Base-by-base conservation (phyloP, 2,113 vertebrate species). In the Mugil cephalus region DNA sequence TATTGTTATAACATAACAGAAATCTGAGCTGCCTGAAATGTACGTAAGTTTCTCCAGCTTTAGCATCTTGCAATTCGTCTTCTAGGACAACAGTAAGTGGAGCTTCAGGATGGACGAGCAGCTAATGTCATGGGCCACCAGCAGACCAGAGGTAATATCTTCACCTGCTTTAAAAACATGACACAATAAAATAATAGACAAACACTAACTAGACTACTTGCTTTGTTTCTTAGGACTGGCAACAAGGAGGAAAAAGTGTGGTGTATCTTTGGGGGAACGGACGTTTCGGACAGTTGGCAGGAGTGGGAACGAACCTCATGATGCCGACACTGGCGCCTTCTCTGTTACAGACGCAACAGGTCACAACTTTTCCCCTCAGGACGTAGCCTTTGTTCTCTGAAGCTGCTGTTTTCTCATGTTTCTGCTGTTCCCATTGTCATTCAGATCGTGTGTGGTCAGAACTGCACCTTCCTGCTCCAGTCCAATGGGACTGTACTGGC, bases 101-200 rank as follows among this genome's bases (percentile, higher is more conserved):
- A 95, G 89, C 75, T 94, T 92, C 79, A 91, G 91, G 79, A 95
- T 95, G 94, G 94, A 95, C 77, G 94, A 95, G 71, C 94, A 95
- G 77, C 87, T 95, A 73, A 95, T 95, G 94, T 90, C 92, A 0
- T 95, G 94, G 94, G 94, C 94, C 47, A 94, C 93, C 65, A 88
- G 80, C 80, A 93, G 80, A 86, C 94, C 94, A 8, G 94, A 95
- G 93, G 94, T 95, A 86, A 63, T 7, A 10, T 35, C 8, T 38
- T 63, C 10, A 50, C 1, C 18, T 56, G 18, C 13, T 48, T 53
- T 12, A 43, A 43, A 51, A 3, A 11, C 14, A 24, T 11, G 1
- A 43, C 6, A 18, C n/a, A 11, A 36, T n/a, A 19, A 30, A 14
- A 9, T 14, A 1, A 48, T 40, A 42, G 54, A 19, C 18, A 10